phyloP scores from a whole-genome alignment of 2,888 invertebrate genomes.

The Linnaemya tessellans region DNA sequence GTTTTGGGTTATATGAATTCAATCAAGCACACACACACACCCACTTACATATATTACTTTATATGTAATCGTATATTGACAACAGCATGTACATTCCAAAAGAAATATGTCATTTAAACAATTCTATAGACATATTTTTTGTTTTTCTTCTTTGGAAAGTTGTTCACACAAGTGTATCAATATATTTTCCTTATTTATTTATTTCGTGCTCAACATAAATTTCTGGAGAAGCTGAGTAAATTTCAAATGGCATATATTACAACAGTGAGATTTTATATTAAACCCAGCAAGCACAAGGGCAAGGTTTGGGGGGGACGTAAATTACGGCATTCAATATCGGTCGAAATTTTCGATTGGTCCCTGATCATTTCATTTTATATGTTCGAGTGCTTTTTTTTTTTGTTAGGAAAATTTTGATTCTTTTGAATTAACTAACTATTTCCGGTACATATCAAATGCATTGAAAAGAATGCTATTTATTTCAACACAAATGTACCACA shows the following conservation, averaged over 20 bases:
- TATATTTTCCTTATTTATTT: constrained; percentile 19
- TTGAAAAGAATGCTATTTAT: too few relatives aligned
- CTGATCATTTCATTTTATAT: too few relatives aligned
- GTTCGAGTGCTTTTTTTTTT: too few relatives aligned
- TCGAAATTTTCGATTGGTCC: too few relatives aligned
- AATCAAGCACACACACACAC: constrained; percentile 3
- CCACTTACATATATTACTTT: not conserved
- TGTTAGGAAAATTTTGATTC: too few relatives aligned
- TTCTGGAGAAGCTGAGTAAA: constrained; percentile 25
- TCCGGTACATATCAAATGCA: too few relatives aligned
- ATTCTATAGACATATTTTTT: constrained; percentile 33
- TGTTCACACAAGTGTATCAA: constrained; percentile 41
- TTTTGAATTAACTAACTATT: too few relatives aligned
- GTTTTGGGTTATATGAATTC: constrained; percentile 8
- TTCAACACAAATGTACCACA: too few relatives aligned
- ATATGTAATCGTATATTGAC: not conserved
- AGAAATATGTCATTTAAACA: constrained; percentile 31
- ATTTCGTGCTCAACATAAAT: constrained; percentile 7
- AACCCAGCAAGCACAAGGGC: constrained; percentile 1
- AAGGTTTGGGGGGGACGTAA: not conserved
- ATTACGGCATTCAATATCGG: too few relatives aligned
- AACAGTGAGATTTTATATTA: not conserved
- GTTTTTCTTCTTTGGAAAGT: not conserved
- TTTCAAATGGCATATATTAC: constrained; percentile 26
- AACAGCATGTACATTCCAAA: not conserved